Conservation (phyloP, 1,140 invertebrate species). For the Elysia chlorotica region DNA sequence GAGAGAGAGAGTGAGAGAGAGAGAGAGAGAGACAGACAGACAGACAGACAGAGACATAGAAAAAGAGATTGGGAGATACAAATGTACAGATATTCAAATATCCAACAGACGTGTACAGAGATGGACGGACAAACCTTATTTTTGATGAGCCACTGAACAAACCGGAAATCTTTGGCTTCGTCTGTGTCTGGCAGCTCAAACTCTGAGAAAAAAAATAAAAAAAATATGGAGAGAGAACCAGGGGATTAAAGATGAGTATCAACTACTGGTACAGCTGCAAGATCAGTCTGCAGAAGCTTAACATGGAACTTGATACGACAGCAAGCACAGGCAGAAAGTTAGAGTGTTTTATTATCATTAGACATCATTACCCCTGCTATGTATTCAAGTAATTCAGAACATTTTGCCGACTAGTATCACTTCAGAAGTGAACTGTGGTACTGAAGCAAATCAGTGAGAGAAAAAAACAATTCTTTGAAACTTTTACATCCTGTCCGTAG, state of each 20-base stretch:
- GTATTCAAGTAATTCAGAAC: too few relatives aligned
- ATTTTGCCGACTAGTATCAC: too few relatives aligned
- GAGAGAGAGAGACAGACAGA: background rate
- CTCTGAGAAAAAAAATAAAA: conserved; percentile 33
- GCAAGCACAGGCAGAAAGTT: background rate
- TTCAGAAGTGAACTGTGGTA: too few relatives aligned
- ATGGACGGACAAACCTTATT: conserved; percentile 68
- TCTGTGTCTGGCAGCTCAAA: conserved; percentile 46
- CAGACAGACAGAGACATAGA: background rate
- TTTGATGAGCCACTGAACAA: conserved; percentile 94
- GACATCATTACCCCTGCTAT: background rate
- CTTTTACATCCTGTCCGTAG: too few relatives aligned
- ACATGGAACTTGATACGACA: background rate
- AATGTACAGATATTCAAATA: too few relatives aligned
- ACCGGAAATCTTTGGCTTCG: conserved; percentile 81
- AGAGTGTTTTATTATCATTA: background rate
- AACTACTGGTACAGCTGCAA: background rate
- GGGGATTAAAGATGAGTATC: background rate
- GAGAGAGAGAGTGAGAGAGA: background rate
- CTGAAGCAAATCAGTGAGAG: too few relatives aligned
- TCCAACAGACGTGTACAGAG: conserved; percentile 3
- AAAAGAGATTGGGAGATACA: too few relatives aligned
- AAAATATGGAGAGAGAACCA: background rate
- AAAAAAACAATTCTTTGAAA: too few relatives aligned
- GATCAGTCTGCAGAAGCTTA: background rate